Evolutionary conservation across 2,797 vertebrate species (phyloP), one percentile per base, ranked within the genome.

Genomic region (Odontamblyopus lacepedii): DNA sequence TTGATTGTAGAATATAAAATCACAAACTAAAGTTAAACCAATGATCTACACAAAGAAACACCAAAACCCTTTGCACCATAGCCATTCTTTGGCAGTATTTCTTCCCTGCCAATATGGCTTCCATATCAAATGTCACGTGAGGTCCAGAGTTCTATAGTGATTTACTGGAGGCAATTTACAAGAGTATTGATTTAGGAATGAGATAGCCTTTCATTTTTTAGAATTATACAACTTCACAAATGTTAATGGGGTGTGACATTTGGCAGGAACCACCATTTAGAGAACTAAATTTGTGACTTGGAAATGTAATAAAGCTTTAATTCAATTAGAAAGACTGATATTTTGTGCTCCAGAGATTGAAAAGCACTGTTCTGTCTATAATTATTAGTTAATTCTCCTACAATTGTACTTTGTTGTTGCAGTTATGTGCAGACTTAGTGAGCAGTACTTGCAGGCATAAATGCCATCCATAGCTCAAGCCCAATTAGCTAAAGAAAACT

Each of bases 91-190:
- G 41, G 41, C 41, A 44, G 12, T 12, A 13, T 3, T 44, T 48
- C 44, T 48, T 48, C 44, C 13, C 44, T 48, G 44, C 13, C 44
- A 15, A 48, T 15, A 48, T 48, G 44, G 13, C 11, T 13, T 48
- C 44, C 13, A 15, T 15, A 48, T 48, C 44, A 48, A 48, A 48
- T 15, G 44, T 48, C 13, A 48, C 13, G 44, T 48, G 44, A 48
- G 13, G 44, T 15, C 13, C 44, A 13, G 12, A 13, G 44, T 12
- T 44, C 41, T 44, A 13, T 44, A n/a, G 63, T 55, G 30, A 79
- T 78, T 82, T 74, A 77, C 5, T 41, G 23, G 68, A 71, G 9
- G 63, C 69, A 70, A 60, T 73, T 67, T 73, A 67, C 53, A 18
- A 11, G 57, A 12, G 69, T 53, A 67, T 56, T 78, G 57, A 84